Percentiles rank a stretch among this genome's conserved stretches.
Conservation (phyloP, 2,113 vertebrate species). For the Ardeotis arabs region DNA sequence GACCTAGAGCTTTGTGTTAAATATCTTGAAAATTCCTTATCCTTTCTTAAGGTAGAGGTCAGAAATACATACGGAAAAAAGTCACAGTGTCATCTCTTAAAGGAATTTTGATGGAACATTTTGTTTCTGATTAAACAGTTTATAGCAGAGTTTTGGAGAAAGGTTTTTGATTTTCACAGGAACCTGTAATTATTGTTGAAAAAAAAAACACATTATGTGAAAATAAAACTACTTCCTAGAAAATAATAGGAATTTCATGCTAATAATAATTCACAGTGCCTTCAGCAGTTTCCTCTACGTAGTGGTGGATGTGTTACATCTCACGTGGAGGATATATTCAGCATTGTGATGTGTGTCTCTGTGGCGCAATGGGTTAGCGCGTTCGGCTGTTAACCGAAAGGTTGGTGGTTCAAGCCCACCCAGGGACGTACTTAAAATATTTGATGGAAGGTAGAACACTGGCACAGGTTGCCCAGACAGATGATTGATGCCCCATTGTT, state of each 20-base stretch:
- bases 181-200: neutral
- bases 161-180: neutral
- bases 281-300: fast-evolving
- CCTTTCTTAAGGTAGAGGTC: neutral
- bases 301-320: neutral
- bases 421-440: conserved; percentile 63
- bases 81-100: neutral
- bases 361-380: conserved; percentile 81
- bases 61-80: neutral
- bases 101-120: neutral
- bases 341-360: conserved; percentile 57
- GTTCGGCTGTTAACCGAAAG: conserved; percentile 85
- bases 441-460: too few relatives aligned
- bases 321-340: neutral
- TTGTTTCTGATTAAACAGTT: neutral
- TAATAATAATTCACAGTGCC: fast-evolving
- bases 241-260: neutral
- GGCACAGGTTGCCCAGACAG: too few relatives aligned
- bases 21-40: neutral
- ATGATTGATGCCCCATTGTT: too few relatives aligned
- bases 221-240: neutral
- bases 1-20: neutral
- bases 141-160: neutral
- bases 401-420: conserved; percentile 85
- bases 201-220: neutral